Evolutionary conservation across 2,113 vertebrate genomes (phyloP).

Genomic region (Melanotaenia duboulayi): DNA sequence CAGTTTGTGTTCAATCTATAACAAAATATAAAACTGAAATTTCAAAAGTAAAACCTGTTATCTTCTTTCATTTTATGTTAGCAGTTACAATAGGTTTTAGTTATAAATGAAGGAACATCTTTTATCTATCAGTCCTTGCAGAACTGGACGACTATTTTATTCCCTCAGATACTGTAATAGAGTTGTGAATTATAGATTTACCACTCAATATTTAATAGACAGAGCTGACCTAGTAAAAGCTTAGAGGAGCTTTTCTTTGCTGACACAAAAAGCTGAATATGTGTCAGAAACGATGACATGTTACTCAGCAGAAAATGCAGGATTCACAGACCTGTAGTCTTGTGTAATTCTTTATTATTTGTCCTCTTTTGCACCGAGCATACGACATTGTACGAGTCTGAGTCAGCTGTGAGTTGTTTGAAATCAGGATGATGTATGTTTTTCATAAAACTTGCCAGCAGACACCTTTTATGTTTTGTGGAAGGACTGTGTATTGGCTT

Average conservation of each 20-base stretch:
- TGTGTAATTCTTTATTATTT: neutral
- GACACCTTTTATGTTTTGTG: no score
- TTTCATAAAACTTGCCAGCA: no score
- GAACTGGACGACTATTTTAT: neutral
- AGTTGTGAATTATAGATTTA: slow-evolving; percentile 59
- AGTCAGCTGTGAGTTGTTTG: neutral
- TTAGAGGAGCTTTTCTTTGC: slow-evolving; percentile 18
- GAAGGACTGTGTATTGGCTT: no score
- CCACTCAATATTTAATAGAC: slow-evolving; percentile 59
- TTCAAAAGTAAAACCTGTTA: neutral
- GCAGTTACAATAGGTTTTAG: neutral
- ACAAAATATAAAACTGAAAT: no score
- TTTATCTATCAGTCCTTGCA: slow-evolving; percentile 8
- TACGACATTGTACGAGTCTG: no score
- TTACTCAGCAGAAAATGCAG: slow-evolving; percentile 17
- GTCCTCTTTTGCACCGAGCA: neutral
- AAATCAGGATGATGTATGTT: neutral
- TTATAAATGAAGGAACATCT: neutral
- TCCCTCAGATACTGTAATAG: slow-evolving; percentile 29
- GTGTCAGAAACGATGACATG: slow-evolving; percentile 12
- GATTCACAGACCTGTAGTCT: neutral
- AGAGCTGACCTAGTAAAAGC: slow-evolving; percentile 33
- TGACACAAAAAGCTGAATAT: slow-evolving; percentile 12
- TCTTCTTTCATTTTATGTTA: neutral
- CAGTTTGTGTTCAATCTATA: neutral